Evolutionary conservation across 2,113 vertebrate species (phyloP), one percentile per base, ranked within the genome.

Genomic region (Xenopus laevis): DNA sequence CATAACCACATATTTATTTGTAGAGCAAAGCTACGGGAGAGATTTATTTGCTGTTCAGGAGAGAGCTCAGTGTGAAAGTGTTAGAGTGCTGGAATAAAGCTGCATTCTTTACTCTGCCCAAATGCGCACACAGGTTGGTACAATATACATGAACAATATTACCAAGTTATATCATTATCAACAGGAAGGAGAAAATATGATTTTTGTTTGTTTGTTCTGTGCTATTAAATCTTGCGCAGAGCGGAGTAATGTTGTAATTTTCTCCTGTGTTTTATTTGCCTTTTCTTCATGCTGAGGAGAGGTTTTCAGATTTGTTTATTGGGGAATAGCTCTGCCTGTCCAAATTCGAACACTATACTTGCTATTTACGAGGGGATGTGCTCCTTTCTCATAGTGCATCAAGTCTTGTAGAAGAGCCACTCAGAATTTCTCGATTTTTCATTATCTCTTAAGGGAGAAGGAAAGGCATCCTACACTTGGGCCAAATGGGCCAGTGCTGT

Each of bases 1-100:
- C 17, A 65, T n/a, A 65, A 65, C 7, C 63, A 65, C 63, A 65
- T 44, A 44, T 65, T 65, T 65, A 65, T 46, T 33, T 65, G 33
- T 20, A 45, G 16, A 12, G 16, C 12, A 65, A 10, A 45, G 17
- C 63, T 20, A 65, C 13, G 10, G 61, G 61, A 16, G 23, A 27
- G 63, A 65, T 65, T 65, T 65, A 45, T 45, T 17, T 44, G 40
- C 33, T 11, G 33, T 18, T 18, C 63, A 17, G 46, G 33, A 65
- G 33, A 65, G n/a, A 45, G 17, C 30, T 30, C 55, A 15, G 47
- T 50, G 12, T 50, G 47, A 9, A 50, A 50, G 12, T 23, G 59
- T 61, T 61, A 23, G 12, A 61, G 21, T 61, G 59, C 59, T 63
- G 61, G 61, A 63, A 33, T 13, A 63, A 33, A 8, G 5, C 30